Base-by-base conservation (phyloP, 2,113 vertebrate genomes). In the Perca flavescens region DNA sequence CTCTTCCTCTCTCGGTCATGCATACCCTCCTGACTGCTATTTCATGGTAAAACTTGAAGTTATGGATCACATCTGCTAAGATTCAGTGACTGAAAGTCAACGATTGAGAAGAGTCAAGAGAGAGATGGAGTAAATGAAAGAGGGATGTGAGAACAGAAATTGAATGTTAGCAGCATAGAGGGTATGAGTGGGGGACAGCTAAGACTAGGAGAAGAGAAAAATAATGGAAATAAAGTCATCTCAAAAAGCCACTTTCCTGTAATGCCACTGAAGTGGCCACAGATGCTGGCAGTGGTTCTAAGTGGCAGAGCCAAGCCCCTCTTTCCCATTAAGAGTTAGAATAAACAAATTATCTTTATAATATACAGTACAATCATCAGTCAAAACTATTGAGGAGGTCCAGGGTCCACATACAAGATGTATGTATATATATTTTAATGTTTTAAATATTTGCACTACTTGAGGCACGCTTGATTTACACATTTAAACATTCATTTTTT, bases 291-390 rank as follows among this genome's bases (percentile, higher is more conserved):
- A 87, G 72, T n/a, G 46, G 46, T 82, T 81, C 61, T 57, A 21
- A 58, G 22, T 53, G 43, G 16, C 43, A 70, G 67, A 90, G 74
- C 86, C 62, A 82, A 86, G 73, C 52, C 61, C 69, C 68, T 77
- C 84, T 89, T 79, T 88, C 83, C 86, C 90, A 86, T 94, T 92
- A 92, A 85, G 89, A 88, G 86, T 87, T 90, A 87, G 90, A 91
- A 91, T 94, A 93, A 94, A 94, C 89, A 76, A 85, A 93, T 92
- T 91, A 89, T 89, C 85, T 83, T 70, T 83, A 90, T 89, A 86
- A 90, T 92, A 94, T 86, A 93, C 31, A 31, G 31, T 31, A 31
- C 89, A 93, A 61, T 82, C 88, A 86, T 93, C 92, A 84, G 83
- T 94, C 89, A 89, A 71, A 83, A 76, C 89, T 82, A 52, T 76